Evolutionary conservation across 2,113 vertebrate genomes (phyloP), one percentile per base, ranked within the genome.

Genomic region (Pachycephala philippinensis): DNA sequence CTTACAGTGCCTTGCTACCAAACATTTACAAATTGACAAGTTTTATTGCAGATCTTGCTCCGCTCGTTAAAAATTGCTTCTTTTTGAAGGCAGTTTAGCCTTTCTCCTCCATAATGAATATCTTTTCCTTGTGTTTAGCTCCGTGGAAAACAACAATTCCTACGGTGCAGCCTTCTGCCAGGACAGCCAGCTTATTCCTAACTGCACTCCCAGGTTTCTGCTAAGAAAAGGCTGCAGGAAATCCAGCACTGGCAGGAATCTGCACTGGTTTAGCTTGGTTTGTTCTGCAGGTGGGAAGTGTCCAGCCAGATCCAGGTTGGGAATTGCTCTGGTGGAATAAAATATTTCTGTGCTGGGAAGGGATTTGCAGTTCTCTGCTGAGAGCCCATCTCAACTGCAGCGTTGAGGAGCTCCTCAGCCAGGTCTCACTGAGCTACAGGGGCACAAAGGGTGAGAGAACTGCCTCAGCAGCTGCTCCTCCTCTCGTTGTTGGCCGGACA

Each of bases 181-280:
- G 70, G 75, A 35, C 10, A 54, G 69, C 52, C 70, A 61, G 64
- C 84, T 66, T 64, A 20, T 54, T 70, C 81, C 13, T 31, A 65
- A n/a, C 33, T 10, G 54, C 28, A 3, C n/a, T 59, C 60, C 27
- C 84, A 54, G 56, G 54, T 45, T 94, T 57, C 68, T 87, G 89
- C 77, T 89, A 57, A 22, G 7, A n/a, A 59, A 74, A 50, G 47
- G n/a, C 93, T 81, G 89, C 80, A 86, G 85, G 49, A 86, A 88
- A 76, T 4, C 7, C 39, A 31, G 71, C 1, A 1, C 63, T 53
- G 71, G 66, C 53, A 56, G 71, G 44, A 24, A 18, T 2, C 71
- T 68, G 84, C 23, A 2, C 37, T n/a, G 56, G 13, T 54, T 44
- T 24, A 15, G 27, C 60, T 54, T 39, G 20, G 9, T 70, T 22